Evolutionary conservation across 2,113 vertebrate genomes (phyloP).

Genomic region (Hypanus sabinus): DNA sequence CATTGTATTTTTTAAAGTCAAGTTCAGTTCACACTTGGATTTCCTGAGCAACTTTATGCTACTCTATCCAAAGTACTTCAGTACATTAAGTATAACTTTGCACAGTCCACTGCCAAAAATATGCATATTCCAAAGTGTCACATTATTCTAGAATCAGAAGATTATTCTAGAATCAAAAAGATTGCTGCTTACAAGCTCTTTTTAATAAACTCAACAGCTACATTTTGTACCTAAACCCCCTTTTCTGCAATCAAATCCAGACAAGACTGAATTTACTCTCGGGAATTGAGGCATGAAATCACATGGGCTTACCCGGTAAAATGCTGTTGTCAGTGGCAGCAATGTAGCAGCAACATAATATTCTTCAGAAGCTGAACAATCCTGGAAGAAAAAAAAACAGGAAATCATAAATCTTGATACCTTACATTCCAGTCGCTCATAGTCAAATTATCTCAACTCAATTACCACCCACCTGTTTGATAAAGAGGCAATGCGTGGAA

Average conservation of each 20-base stretch:
- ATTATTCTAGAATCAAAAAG: not conserved
- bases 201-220: not conserved
- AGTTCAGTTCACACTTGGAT: not conserved
- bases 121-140: not conserved
- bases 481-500: conserved; percentile 25
- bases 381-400: conserved; percentile 62
- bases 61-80: not conserved
- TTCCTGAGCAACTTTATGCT: not conserved
- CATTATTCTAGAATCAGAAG: not conserved
- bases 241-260: conserved; percentile 20
- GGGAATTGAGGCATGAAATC: conserved; percentile 32
- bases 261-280: not conserved
- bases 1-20: not conserved
- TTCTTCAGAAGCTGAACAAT: conserved; percentile 93
- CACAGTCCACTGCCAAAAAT: not conserved
- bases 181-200: not conserved
- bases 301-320: conserved; percentile 79
- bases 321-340: conserved; percentile 85
- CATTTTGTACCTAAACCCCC: not conserved
- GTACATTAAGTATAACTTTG: not conserved
- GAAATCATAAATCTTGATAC: conserved; percentile 30
- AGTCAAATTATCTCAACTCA: conserved; percentile 14
- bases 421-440: conserved; percentile 2
- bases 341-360: conserved; percentile 82
- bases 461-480: conserved; percentile 35